Base-by-base conservation (phyloP, 1,140 invertebrate genomes). In the Aradophagus sp. region DNA sequence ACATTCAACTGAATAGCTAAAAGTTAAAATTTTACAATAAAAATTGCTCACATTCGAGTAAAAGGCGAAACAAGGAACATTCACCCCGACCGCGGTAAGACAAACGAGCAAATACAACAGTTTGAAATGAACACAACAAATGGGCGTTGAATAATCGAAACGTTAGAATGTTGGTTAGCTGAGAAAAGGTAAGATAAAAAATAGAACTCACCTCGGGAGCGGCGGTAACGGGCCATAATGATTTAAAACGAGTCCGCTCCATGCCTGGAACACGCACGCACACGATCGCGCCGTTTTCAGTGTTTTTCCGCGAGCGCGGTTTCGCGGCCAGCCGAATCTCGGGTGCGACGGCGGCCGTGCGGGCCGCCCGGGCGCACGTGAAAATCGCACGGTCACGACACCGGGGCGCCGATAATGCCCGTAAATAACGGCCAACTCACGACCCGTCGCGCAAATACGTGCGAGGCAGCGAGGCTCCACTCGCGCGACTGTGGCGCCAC, bases 231-330 rank as follows among this genome's bases (percentile, higher is more conserved):
- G 78, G 71, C 55, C 67, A 72, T 79, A 76, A 80, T 75, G 74
- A 79, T 77, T 80, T 80, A 75, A 79, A 79, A 80, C 77, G 77
- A 77, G 71, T 73, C 55, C 74, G 55, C 70, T 78, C 77, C 78
- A 80, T 80, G 76, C 76, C 73, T 79, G 66, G 50, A 63, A 58
- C 55, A 74, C 53, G 61, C 66, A 74, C 67, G 61, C 66, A 74
- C 58, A 58, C 65, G 53, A 35, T 58, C 56, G 62, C 58, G 56
- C 53, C 53, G 66, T 67, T 61, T 50, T 39, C 61, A 59, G 42
- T 56, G 38, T 61, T 56, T 34, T 15, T 26, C 32, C 41, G n/a
- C 39, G 53, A 41, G 34, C 55, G 50, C 6, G 50, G 44, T 32
- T 69, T 45, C 13, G 7, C 42, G 19, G 61, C 27, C 47, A 63